Evolutionary conservation across 2,888 invertebrate species (phyloP), one percentile per base, ranked within the genome.

Genomic region (Andrena praecox): DNA sequence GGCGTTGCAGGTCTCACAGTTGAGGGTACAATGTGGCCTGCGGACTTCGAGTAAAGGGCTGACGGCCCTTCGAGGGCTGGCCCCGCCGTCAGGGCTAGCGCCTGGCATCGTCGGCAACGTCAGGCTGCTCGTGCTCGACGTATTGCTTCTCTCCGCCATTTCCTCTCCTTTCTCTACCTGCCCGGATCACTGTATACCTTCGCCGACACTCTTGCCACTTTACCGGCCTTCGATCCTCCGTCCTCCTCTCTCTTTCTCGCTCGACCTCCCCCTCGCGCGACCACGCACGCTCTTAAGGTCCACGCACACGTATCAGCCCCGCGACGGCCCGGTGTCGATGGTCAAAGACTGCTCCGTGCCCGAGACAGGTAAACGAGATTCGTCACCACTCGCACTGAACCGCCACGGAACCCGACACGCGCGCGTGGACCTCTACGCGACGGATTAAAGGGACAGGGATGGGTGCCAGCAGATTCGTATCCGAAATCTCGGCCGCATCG

Each of bases 1-100:
- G 70, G 96, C 95, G 75, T 95, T 96, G 94, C 97, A 97, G 91
- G 96, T 95, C 91, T 96, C 96, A 91, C 97, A 97, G 89, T 96
- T 96, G 71, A 97, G 95, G 2, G 96, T 97, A 94, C 97, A 97
- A 92, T 96, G 96, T 27, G 96, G 96, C 68, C 96, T 94, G 52
- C 96, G 95, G 89, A 96, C 96, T 94, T 96, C 96, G 77, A 96
- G 94, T 82, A 96, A 94, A 0, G 96, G 96, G 87, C 96, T 96
- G 84, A 96, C 95, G 8, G 96, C 96, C 86, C 96, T 95, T 88
- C 96, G 94, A 12, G 96, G 96, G 82, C 93, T 93, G 31, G 93
- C 89, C 62, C 93, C 93, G 27, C 93, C 93, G 42, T 93, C 93
- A 67, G 93, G 93, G 83, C 93, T 93, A 2, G 93, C 81, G 27